Evolutionary conservation across 2,888 invertebrate species (phyloP), one percentile per base, ranked within the genome.

Genomic region (Trichogramma evanescens): DNA sequence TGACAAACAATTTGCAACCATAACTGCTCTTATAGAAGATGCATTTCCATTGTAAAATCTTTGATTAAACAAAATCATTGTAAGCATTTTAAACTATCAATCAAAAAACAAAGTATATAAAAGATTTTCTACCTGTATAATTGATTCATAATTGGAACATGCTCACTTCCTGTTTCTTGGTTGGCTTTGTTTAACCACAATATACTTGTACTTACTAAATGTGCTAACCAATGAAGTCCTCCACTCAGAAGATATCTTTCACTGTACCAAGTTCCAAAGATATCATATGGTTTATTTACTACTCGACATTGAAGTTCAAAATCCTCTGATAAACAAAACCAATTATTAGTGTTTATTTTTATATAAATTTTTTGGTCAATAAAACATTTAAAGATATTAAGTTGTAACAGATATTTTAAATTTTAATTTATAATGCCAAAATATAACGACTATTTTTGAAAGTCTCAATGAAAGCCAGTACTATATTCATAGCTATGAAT

Each of bases 251-350:
- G 80, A 73, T 91, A 88, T 67, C 85, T 84, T 72, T 91, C 89
- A 71, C 88, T 89, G 73, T 89, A 91, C 92, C 92, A 93, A n/a
- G 91, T 88, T 6, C 93, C 92, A 78, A 92, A 92, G 66, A 92
- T 88, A 75, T 93, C 92, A 70, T 91, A 92, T 0, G 93, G 92
- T 69, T 89, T 89, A 78, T 91, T 92, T 53, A 86, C 83, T 6
- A 91, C 88, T 54, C 89, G 80, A 70, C 89, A 89, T 68, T 88
- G 85, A 44, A 88, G 80, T 66, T 84, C 81, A 69, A 90, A 89
- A 57, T 84, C 84, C 71, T 82, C 88, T 87, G 72, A 49, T 79
- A 68, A 54, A 42, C 45, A 63, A 63, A 53, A 60, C 46, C 10
- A 42, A 39, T 44, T n/a, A 6, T 41, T 50, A 9, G 41, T 46